Evolutionary conservation across 2,113 vertebrate species (phyloP).

Genomic region (Notarius quadriscutis): DNA sequence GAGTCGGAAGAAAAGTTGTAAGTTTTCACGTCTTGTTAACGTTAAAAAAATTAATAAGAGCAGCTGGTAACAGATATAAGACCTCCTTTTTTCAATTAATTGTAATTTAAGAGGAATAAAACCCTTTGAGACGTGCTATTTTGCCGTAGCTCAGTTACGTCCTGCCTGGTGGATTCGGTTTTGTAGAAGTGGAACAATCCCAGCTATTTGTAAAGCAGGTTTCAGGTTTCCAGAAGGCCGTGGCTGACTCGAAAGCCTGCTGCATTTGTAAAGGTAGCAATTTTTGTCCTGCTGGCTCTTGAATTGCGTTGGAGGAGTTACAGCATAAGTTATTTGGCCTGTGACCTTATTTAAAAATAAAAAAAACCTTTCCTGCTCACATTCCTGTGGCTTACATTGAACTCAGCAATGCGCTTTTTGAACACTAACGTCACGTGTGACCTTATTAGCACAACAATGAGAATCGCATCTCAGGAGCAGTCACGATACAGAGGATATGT

Average conservation of each 20-base stretch:
- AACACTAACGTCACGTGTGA: background rate
- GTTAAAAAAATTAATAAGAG: background rate
- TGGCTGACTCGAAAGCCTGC: background rate
- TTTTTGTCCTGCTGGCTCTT: background rate
- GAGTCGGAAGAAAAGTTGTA: background rate
- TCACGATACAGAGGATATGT: background rate
- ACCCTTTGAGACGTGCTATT: background rate
- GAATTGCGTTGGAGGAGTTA: background rate
- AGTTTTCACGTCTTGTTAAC: background rate
- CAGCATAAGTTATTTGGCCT: background rate
- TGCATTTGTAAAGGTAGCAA: background rate
- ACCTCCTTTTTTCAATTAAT: background rate
- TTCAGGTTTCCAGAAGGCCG: background rate
- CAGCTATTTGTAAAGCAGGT: background rate
- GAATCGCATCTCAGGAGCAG: background rate
- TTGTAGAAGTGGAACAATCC: background rate
- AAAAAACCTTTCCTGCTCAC: background rate
- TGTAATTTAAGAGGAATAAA: background rate
- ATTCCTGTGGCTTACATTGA: constrained; percentile 27
- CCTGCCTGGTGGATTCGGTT: background rate
- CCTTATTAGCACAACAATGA: background rate
- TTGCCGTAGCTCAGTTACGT: background rate
- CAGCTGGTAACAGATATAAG: background rate
- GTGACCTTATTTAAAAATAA: background rate
- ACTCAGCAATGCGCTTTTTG: background rate